Base-by-base conservation (phyloP, 92 coral and sea anemone genomes). In the Muricea muricata region DNA sequence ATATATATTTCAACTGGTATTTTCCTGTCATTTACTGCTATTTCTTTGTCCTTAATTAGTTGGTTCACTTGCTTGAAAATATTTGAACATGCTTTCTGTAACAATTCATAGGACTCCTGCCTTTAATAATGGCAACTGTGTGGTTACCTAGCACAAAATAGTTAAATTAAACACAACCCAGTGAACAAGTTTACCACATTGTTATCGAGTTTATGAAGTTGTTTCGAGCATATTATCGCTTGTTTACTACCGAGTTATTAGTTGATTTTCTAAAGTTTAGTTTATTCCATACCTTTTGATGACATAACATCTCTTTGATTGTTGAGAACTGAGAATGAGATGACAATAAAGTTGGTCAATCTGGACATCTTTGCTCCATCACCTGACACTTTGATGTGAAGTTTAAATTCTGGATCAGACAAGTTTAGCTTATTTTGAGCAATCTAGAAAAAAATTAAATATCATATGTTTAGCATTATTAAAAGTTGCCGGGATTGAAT, bases 341-440 rank as follows among this genome's bases (percentile, higher is more conserved):
- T 18, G 17, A 48, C 56, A 12, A 48, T 20, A 80, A 56, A 55
- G 37, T 57, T 78, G 28, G 85, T 80, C 75, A 48, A 10, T 48
- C 3, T 48, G 7, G 21, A 12, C 56, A 48, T 48, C 13, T 12
- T 48, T 12, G 56, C 21, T 7, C 21, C 56, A 80, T 80, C 63
- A 12, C 85, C 85, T 21, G 75, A 80, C 15, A 80, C 24, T 24
- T 80, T 80, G 14, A 84, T 12, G n/a, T 72, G 69, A n/a, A 70
- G 30, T 39, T 67, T 82, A 9, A 37, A 37, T 4, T 9, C 42
- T 37, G 42, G 42, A 37, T 48, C 56, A 48, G 7, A 3, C 4
- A 48, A 1, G 17, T 12, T 48, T 12, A 1, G 15, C 21, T 48
- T 12, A 10, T 48, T 7, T 7, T 48, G 17, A 7, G 56, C 56